Base-by-base conservation (phyloP, 2,888 invertebrate species). In the Xestia sexstrigata region DNA sequence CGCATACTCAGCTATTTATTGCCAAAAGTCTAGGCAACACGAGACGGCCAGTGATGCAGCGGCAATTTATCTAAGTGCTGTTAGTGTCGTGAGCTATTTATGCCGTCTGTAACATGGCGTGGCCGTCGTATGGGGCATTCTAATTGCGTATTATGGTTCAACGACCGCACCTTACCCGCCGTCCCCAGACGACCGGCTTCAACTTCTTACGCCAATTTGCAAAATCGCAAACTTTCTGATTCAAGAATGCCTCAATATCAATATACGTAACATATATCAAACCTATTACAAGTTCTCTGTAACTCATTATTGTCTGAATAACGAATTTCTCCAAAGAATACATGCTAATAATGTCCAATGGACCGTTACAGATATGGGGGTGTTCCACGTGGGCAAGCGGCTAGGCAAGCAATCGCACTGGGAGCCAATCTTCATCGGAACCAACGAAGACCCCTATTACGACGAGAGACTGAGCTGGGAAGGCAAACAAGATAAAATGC, bases 401-500 rank as follows among this genome's bases (percentile, higher is more conserved):
- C 97, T 97, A 45, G 98, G 98, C 23, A 97, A 97, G 89, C 98
- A 97, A 93, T 97, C 98, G 49, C 98, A 98, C 93, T 99, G 99
- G 99, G 99, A 99, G 95, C 99, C 99, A 17, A 99, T 99, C 88
- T 99, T 98, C 91, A 99, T 99, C 80, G 99, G 99, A 30, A 99
- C 99, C 0, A 98, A 99, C 93, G 97, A 97, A 35, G 99, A 99
- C 90, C 99, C 99, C 0, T 97, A 98, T 85, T 99, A 99, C 93
- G 99, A 99, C 88, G 99, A 99, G 93, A 97, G 99, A 91, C 97
- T 99, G 81, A 98, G 98, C 93, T 99, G 99, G 99, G 99, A 99
- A 93, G 99, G 99, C 65, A 98, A 98, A 95, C 98, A 98, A 94
- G 99, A 99, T 95, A 99, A 99, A 96, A 99, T 99, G 99, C 98